Conservation (phyloP, 2,113 vertebrate species). For the Dasyurus viverrinus region DNA sequence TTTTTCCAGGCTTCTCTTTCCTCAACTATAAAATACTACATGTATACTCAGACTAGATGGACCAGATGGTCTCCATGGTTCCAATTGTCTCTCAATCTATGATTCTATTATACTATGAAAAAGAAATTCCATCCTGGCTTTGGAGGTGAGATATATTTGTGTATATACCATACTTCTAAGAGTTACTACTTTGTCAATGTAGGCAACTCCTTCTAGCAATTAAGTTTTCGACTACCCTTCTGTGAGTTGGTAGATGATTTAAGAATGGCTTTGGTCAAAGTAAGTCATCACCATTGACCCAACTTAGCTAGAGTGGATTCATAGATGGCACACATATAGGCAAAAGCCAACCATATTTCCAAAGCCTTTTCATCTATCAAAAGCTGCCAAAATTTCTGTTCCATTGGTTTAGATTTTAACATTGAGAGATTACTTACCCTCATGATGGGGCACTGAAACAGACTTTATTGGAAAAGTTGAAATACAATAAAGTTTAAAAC, state of each 20-base stretch:
- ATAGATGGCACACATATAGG: neutral
- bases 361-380: neutral
- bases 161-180: neutral
- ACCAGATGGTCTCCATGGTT: neutral
- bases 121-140: neutral
- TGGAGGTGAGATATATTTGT: neutral
- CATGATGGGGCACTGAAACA: neutral
- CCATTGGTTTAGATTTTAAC: neutral
- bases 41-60: neutral
- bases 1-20: neutral
- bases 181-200: neutral
- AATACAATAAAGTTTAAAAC: neutral
- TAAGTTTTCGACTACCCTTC: neutral
- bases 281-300: neutral
- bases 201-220: too few species aligned
- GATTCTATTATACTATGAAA: neutral
- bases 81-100: neutral
- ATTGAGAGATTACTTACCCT: neutral
- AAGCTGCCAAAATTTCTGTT: neutral
- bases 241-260: neutral
- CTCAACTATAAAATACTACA: neutral
- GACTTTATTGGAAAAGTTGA: neutral
- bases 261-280: neutral
- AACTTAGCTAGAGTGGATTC: too few species aligned
- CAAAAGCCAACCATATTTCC: neutral